Percentiles rank a stretch among this genome's conserved stretches.
Evolutionary conservation across 2,888 invertebrate species (phyloP).

Genomic region (Eupithecia inturbata): DNA sequence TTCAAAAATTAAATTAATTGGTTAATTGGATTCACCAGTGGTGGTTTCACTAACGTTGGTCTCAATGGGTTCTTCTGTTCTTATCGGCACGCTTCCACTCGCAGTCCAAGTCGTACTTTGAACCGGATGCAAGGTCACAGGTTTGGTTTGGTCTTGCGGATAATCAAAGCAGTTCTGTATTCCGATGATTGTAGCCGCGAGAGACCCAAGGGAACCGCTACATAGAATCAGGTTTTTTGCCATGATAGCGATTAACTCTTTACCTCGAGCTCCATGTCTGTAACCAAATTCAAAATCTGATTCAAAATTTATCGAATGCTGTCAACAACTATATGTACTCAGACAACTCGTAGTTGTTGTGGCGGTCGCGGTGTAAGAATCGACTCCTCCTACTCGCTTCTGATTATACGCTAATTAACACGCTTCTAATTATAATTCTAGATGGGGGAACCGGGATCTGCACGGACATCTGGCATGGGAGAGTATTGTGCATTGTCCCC

Average conservation of each 20-base stretch:
- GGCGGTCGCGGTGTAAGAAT: background rate
- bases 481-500: no score
- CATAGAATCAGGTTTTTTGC: background rate
- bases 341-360: background rate
- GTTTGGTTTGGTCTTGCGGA: background rate
- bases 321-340: background rate
- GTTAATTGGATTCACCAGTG: background rate
- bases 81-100: background rate
- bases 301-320: background rate
- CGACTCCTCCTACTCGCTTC: no score
- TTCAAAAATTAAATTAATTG: background rate
- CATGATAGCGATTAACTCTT: background rate
- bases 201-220: background rate
- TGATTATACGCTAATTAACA: no score
- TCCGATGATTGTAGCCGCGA: background rate
- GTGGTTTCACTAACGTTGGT: background rate
- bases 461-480: no score
- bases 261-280: constrained; percentile 8
- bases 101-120: background rate
- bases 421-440: no score
- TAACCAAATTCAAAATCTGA: background rate
- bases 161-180: background rate
- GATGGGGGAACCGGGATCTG: no score
- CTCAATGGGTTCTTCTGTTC: background rate
- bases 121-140: background rate